Base-by-base conservation (phyloP, 2,888 invertebrate species). In the Brachynemurus nebulosus region DNA sequence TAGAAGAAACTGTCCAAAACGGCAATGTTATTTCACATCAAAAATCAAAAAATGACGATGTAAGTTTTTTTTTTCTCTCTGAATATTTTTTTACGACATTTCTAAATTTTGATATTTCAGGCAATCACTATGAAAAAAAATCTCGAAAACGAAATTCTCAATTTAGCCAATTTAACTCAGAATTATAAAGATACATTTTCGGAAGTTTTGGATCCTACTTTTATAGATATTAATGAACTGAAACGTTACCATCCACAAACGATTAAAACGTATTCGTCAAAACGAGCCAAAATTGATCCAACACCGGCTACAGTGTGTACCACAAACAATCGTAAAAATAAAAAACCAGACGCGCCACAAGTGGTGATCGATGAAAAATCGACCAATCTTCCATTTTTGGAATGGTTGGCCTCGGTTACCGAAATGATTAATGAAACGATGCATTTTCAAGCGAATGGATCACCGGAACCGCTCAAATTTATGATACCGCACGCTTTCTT, bases 391-490 rank as follows among this genome's bases (percentile, higher is more conserved):
- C 59, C 62, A 7, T 86, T 84, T 59, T 63, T 74, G 8, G 70
- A 76, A 40, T 86, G 86, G 86, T 63, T 86, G 36, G 74, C 78
- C 2, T 78, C 80, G 54, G 77, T 84, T 11, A 83, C 84, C 8
- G 86, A 86, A 58, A 67, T 78, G 18, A 78, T 86, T 42, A 86
- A 86, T 63, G 76, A 77, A 51, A 73, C 78, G 11, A 76, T 86
- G 73, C 78, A 77, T 57, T 80, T 76, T 57, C 78, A 77, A 53
- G 75, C 76, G 54, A 68, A 71, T 55, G 77, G 78, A 45, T 73
- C 72, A 53, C 74, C 78, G 7, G 75, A 81, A 25, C 73, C 77
- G 1, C 65, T 82, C 18, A 72, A 73, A 9, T 83, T 84, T 59
- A 78, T 78, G 57, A 76, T 79, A 33, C 80, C 81, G 7, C 49